Evolutionary conservation across 2,113 vertebrate genomes (phyloP), one percentile per base, ranked within the genome.

Genomic region (Thalassarche chlororhynchos): DNA sequence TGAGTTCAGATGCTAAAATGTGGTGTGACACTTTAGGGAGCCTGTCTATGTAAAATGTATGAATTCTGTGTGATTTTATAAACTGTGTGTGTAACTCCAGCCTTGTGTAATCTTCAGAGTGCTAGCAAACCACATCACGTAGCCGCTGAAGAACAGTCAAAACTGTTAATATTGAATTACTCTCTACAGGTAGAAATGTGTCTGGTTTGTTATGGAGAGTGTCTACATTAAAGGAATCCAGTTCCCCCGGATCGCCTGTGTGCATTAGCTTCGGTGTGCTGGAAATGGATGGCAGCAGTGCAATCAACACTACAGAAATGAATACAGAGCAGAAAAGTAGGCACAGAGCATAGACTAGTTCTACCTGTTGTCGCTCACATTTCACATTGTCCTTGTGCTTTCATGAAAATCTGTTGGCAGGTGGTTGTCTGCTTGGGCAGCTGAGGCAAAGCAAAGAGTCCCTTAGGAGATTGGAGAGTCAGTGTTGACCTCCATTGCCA

Each of bases 11-110:
- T 46, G 88, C 84, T 83, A 26, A 95, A 95, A 85, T 51, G 9
- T 0, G 2, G 19, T 24, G 91, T 34, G 91, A 34, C 70, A 32
- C 84, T 83, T 91, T 6, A 17, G 87, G 94, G 89, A 91, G 74
- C 71, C 81, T 54, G 36, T 13, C 77, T 57, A 3, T 85, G 75
- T 46, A 8, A 90, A 78, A 86, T 40, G 82, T 13, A 5, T 80
- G 77, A 70, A 58, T 87, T 95, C 72, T 12, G 40, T 21, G 66
- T 54, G 70, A 15, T 87, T 96, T 93, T 82, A 32, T 88, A 40
- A 66, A 17, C 70, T 10, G 18, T 12, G 55, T 52, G 34, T 42
- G 0, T 61, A 57, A 54, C 87, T 87, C 54, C 40, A 60, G 65
- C 84, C 57, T 12, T 3, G 3, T 17, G 15, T 64, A 20, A 29